These are phyloP conservation scores for Sarcophilus harrisii DNA, from an alignment of 2,797 vertebrate species.

Conservation along the genomic window DNA sequence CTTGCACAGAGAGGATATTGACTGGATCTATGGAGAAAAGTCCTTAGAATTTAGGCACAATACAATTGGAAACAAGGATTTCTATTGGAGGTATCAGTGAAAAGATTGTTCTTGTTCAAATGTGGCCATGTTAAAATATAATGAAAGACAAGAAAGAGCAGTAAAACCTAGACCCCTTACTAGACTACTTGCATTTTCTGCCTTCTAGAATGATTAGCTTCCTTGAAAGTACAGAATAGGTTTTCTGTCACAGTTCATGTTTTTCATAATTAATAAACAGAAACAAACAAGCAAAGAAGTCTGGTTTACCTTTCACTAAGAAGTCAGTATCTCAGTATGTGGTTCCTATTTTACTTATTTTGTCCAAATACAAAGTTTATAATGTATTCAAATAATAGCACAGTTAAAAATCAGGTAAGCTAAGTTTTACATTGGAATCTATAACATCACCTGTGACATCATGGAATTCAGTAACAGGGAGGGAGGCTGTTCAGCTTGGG, in stretches of 20 bases:
- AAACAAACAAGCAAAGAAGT: no score
- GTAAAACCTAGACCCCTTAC: background rate
- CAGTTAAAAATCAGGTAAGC: conserved; percentile 1
- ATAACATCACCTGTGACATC: background rate
- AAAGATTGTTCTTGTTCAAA: background rate
- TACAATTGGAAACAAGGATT: background rate
- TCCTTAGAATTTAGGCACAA: background rate
- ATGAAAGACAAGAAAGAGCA: background rate
- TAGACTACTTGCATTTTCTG: background rate
- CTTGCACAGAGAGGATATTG: background rate
- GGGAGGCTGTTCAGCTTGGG: conserved; percentile 8
- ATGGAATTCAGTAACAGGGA: background rate
- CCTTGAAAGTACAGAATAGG: background rate
- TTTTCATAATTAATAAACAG: no score
- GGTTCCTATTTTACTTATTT: conserved; percentile 25
- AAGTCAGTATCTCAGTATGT: conserved; percentile 35
- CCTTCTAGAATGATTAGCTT: background rate
- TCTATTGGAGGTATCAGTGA: background rate
- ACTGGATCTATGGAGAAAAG: background rate
- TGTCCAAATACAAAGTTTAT: conserved; percentile 30
- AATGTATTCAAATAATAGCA: conserved; percentile 9
- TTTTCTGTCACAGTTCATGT: no score
- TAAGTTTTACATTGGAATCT: conserved; percentile 4
- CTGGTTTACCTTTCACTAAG: no score
- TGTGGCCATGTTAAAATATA: background rate